Base-by-base conservation (phyloP, 1,140 invertebrate genomes). In the Heliconius melpomene region DNA sequence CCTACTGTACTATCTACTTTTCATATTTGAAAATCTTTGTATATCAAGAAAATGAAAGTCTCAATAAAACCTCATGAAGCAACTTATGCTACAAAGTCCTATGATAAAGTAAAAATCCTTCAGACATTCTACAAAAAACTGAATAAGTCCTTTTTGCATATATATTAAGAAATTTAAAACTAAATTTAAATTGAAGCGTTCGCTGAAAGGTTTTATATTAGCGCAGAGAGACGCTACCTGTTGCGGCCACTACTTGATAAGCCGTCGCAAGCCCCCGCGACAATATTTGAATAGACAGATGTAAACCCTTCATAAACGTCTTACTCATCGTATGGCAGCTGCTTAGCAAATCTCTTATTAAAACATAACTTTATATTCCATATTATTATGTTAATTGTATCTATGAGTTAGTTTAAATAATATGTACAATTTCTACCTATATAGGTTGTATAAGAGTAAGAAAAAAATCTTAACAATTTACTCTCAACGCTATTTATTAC, bases 241-340 rank as follows among this genome's bases (percentile, higher is more conserved):
- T 83, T 83, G 82, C 46, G 81, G 16, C 77, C 57, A 77, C 76
- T 60, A 72, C 66, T 79, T 80, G 70, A 77, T 78, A 76, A 80
- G 77, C 72, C 66, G 77, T 60, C 79, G 79, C 79, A 81, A 83
- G 77, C 73, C 72, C 66, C 75, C 66, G 46, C 83, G 83, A 79
- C 80, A 86, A 86, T 86, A 86, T 86, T 86, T 86, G 80, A 79
- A 71, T 75, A 79, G 78, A 84, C 78, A 79, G 78, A 84, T 78
- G 78, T 74, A 82, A 82, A 83, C 82, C 85, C 82, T 86, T 86
- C 84, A 83, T 86, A 86, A 86, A 84, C 36, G 79, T 80, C 79
- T 83, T 74, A 77, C 54, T 60, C 40, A 0, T 36, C 60, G 73
- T 81, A 57, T 75, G 71, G 18, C 36, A 38, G 7, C 11, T 36